A percentile compares a stretch with the other conserved stretches of the same genome.
These are phyloP conservation scores for Seira ritae DNA, from an alignment of 2,888 invertebrate genomes.

Conservation along the genomic window DNA sequence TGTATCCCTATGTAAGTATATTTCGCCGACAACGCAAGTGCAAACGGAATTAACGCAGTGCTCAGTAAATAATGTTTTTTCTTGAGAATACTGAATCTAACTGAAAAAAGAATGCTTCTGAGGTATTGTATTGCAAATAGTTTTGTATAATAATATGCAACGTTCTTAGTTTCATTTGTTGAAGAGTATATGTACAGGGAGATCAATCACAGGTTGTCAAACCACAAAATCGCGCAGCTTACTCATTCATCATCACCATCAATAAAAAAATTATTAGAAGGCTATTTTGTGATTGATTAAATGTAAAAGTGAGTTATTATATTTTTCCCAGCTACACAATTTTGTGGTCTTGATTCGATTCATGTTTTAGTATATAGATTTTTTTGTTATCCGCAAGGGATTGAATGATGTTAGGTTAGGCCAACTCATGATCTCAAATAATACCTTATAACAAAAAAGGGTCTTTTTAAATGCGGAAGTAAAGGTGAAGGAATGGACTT, in stretches of 20 bases:
- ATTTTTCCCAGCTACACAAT: constrained; percentile 9
- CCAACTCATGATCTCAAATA: constrained; percentile 49
- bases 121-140: neutral
- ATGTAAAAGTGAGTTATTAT: neutral
- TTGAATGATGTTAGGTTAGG: constrained; percentile 42
- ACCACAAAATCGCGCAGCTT: constrained; percentile 35
- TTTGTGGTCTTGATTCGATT: constrained; percentile 36
- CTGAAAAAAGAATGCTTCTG: neutral
- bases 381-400: neutral
- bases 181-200: constrained; percentile 17
- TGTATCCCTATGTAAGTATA: too few species aligned
- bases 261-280: neutral
- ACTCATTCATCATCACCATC: neutral
- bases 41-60: too few species aligned
- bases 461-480: too few species aligned
- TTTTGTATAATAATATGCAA: neutral
- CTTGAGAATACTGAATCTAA: neutral
- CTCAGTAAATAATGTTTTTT: neutral
- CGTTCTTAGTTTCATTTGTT: constrained; percentile 12
- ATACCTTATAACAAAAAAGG: too few species aligned
- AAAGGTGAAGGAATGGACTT: too few species aligned
- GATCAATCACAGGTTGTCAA: constrained; percentile 52
- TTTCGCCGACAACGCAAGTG: too few species aligned
- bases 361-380: neutral
- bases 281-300: neutral